Percentiles rank a stretch among this genome's conserved stretches.
These are phyloP conservation scores for Adelges cooleyi DNA, from an alignment of 1,140 invertebrate species.

Conservation along the genomic window DNA sequence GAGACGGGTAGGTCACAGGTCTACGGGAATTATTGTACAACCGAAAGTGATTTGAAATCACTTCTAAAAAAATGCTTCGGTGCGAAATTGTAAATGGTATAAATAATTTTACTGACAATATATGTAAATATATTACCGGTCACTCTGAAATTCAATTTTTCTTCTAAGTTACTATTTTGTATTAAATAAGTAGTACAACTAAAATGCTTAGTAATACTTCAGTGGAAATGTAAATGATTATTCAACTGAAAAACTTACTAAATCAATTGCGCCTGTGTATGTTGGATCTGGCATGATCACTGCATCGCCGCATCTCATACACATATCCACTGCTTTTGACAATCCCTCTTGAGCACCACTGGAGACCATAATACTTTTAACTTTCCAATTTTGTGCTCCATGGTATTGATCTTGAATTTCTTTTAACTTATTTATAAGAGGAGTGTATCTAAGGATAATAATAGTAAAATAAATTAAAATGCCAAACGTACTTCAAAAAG, in stretches of 20 bases:
- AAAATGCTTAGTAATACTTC: background rate
- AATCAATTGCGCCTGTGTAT: slow-evolving; percentile 55
- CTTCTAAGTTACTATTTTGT: background rate
- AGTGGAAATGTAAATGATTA: background rate
- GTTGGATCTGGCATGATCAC: slow-evolving; percentile 56
- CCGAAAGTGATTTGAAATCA: too few relatives aligned
- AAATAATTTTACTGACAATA: too few relatives aligned
- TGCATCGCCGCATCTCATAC: slow-evolving; percentile 52
- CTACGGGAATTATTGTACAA: too few relatives aligned
- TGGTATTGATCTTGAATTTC: slow-evolving; percentile 53
- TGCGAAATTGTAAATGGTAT: too few relatives aligned
- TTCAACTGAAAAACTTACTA: slow-evolving; percentile 52
- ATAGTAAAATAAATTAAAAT: too few relatives aligned
- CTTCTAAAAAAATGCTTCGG: too few relatives aligned
- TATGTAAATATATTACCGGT: too few relatives aligned
- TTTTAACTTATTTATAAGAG: slow-evolving; percentile 50
- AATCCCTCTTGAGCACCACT: slow-evolving; percentile 65
- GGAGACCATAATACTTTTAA: slow-evolving; percentile 52
- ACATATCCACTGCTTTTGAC: slow-evolving; percentile 56
- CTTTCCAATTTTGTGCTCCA: slow-evolving; percentile 50
- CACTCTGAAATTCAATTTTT: background rate
- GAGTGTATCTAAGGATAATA: slow-evolving; percentile 46
- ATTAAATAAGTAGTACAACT: background rate
- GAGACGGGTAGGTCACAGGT: too few relatives aligned
- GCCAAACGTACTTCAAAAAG: too few relatives aligned